Base-by-base conservation (phyloP, 2,888 invertebrate genomes). In the Agrilus mali region DNA sequence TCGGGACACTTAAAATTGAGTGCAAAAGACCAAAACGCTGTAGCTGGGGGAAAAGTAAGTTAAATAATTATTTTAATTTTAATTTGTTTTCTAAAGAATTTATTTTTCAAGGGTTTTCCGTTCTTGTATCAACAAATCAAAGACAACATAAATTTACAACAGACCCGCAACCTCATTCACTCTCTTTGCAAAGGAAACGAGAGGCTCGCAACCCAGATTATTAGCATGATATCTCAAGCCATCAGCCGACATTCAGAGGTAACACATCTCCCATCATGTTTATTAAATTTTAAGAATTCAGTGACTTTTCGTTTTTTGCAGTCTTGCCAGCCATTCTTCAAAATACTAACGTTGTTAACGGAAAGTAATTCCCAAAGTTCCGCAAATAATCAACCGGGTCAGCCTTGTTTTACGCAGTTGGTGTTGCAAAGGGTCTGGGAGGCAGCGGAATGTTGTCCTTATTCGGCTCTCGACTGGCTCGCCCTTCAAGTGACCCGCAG, bases 51-150 rank as follows among this genome's bases (percentile, higher is more conserved):
- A 49, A 93, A 92, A 74, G 84, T 83, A 67, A 43, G 32, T 39
- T 2, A 40, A 41, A 8, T 42, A 50, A 17, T 45, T 50, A 7
- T 35, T 15, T 36, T 36, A 36, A 40, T 45, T 52, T 46, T 47
- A 38, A 17, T 14, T 20, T 31, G 22, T 17, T 20, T 35, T 31
- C 22, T 38, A 38, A 36, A 39, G 48, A 36, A 12, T 22, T 40
- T 39, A 13, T 34, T 37, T 50, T 67, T 67, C 13, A 66, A 86
- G 82, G 88, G 88, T 12, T 93, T 92, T 65, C 88, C 92, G 27
- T 95, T 95, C 68, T 70, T 95, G 49, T 89, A 89, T 66, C 93
- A 93, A 68, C 94, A 94, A 72, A 92, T 93, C 41, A 83, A 90
- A 53, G 95, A 95, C 67, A 86, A 86, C 56, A 84, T 94, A 49